A percentile compares a stretch with the other conserved stretches of the same genome.
These are phyloP conservation scores for Hippoglossus stenolepis DNA, from an alignment of 2,113 vertebrate species.

Conservation along the genomic window DNA sequence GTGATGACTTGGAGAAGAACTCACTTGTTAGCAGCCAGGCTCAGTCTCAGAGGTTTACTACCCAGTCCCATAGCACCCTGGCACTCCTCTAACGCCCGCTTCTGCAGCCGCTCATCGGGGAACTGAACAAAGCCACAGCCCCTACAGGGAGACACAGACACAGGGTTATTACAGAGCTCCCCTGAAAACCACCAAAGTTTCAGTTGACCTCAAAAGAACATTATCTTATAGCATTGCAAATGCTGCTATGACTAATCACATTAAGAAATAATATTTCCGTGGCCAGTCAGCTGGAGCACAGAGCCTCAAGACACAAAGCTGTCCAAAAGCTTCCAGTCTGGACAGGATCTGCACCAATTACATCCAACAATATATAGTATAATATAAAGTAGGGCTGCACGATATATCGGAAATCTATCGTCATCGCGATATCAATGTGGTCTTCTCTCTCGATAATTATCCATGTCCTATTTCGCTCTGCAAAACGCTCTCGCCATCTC, in stretches of 20 bases:
- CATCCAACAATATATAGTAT: too few relatives aligned
- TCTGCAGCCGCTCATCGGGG: constrained; percentile 92
- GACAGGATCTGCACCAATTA: not conserved
- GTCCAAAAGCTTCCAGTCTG: not conserved
- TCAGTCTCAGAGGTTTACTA: constrained; percentile 89
- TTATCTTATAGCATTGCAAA: not conserved
- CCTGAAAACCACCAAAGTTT: not conserved
- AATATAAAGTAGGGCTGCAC: too few relatives aligned
- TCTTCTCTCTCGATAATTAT: too few relatives aligned
- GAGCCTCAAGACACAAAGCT: not conserved
- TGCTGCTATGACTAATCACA: not conserved
- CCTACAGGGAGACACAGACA: constrained; percentile 67
- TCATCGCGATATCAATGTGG: too few relatives aligned
- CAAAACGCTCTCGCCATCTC: too few relatives aligned
- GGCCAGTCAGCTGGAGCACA: not conserved
- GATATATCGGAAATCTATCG: too few relatives aligned
- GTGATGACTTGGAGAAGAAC: constrained; percentile 44
- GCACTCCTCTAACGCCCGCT: constrained; percentile 89
- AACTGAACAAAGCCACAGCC: constrained; percentile 98
- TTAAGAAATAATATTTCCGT: too few relatives aligned
- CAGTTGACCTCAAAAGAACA: not conserved
- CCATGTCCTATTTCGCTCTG: too few relatives aligned
- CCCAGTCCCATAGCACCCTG: constrained; percentile 91
- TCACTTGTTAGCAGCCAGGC: constrained; percentile 93
- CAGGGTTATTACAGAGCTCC: not conserved